These are phyloP conservation scores for Tachyglossus aculeatus DNA, from an alignment of 2,797 vertebrate species.

Conservation along the genomic window DNA sequence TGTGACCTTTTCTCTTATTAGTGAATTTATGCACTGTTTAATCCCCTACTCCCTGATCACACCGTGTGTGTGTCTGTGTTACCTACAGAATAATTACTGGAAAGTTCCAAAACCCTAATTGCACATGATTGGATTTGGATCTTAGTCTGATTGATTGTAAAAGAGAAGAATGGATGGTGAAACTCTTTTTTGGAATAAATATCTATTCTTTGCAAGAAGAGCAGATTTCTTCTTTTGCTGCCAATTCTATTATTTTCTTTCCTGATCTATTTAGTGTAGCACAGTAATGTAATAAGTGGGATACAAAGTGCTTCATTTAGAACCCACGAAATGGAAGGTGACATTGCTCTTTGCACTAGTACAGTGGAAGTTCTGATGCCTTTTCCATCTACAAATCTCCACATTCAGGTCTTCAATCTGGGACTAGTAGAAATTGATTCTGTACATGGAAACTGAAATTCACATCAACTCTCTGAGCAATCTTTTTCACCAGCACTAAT, in stretches of 20 bases:
- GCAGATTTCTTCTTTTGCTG: rapidly evolving
- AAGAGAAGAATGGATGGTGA: not conserved
- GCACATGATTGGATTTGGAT: slow-evolving; percentile 65
- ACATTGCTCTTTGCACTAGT: not conserved
- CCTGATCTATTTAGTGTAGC: not conserved
- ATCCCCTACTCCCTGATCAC: slow-evolving; percentile 51
- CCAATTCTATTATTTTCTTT: not conserved
- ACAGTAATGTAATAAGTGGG: not conserved
- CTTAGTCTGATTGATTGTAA: slow-evolving; percentile 2
- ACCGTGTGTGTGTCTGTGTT: slow-evolving; percentile 45
- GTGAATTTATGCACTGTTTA: slow-evolving; percentile 70
- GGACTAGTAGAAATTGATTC: not conserved
- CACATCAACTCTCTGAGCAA: no score
- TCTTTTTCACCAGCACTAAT: not conserved
- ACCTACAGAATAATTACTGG: slow-evolving; percentile 61
- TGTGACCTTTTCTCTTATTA: slow-evolving; percentile 77
- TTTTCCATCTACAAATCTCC: not conserved
- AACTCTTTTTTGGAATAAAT: not conserved
- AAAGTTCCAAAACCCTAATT: slow-evolving; percentile 62
- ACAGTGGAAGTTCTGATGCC: not conserved
- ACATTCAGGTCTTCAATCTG: slow-evolving; percentile 31
- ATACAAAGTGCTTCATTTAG: slow-evolving; percentile 21
- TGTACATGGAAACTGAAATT: no score
- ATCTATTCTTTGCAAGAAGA: not conserved
- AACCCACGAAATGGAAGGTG: slow-evolving; percentile 12